Evolutionary conservation across 2,113 vertebrate species (phyloP).

Genomic region (Porphyrio hochstetteri): DNA sequence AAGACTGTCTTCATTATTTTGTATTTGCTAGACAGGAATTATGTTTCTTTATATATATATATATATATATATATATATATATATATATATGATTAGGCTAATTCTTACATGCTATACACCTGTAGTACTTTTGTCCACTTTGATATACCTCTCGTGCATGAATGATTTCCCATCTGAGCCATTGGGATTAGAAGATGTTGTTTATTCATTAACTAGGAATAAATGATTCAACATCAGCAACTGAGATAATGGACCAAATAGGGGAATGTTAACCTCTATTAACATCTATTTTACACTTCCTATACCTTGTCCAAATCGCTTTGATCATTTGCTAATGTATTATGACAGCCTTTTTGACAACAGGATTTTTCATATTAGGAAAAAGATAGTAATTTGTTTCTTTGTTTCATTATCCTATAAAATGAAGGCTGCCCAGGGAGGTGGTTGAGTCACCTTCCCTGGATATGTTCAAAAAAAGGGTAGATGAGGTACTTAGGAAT

Average conservation of each 20-base stretch:
- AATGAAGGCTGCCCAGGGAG: too few species aligned
- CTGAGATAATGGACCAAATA: constrained; percentile 5
- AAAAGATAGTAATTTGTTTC: not conserved
- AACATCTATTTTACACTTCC: constrained; percentile 25
- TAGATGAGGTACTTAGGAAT: too few species aligned
- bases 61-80: too few species aligned
- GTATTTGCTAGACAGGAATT: not conserved
- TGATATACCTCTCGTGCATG: not conserved
- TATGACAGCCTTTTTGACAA: not conserved
- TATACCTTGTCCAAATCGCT: not conserved
- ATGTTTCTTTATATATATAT: too few species aligned
- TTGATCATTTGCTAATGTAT: not conserved
- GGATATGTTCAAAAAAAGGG: too few species aligned
- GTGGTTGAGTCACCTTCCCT: too few species aligned
- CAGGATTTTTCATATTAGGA: not conserved
- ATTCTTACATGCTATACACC: not conserved
- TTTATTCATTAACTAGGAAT: constrained; percentile 38
- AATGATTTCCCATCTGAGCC: not conserved
- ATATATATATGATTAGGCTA: not conserved
- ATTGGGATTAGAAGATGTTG: not conserved
- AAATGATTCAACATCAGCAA: not conserved
- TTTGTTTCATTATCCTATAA: not conserved
- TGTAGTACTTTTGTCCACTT: not conserved
- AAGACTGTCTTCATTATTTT: not conserved
- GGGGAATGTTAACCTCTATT: constrained; percentile 12